Base-by-base conservation (phyloP, 2,797 vertebrate genomes). In the Antrozous pallidus region DNA sequence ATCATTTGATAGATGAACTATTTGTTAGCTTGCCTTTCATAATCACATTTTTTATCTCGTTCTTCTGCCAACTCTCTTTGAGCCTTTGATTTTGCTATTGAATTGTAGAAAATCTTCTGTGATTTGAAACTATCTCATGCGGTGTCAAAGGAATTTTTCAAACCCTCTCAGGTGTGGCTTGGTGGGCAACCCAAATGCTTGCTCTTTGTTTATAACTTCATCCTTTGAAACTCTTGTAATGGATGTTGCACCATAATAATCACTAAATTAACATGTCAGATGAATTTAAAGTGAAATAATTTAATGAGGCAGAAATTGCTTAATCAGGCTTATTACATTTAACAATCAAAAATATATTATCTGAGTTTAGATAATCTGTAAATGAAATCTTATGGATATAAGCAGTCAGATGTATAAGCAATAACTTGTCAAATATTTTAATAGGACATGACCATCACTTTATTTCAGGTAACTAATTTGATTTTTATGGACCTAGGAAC, bases 21-120 rank as follows among this genome's bases (percentile, higher is more conserved):
- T 69, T 74, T 89, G 36, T 51, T 88, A 93, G 63, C 58, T 82
- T 96, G 58, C 51, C 70, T 96, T 87, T 94, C 28, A 58, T 93
- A 85, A 91, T 89, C 93, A 84, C 20, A 81, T 70, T 95, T 90
- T 78, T 74, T 36, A 75, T 38, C 63, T 93, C 38, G 75, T 84
- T 91, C 93, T 82, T 82, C 36, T 88, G 47, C 83, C 11, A 45
- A 88, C 24, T 90, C 26, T 90, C 58, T 85, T 75, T 73, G 54
- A 81, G 40, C 26, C 14, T 88, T 82, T 95, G 80, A 94, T 94
- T 96, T 96, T 79, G 94, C 69, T 95, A 17, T 36, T 88, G 87
- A 90, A 93, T 77, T 93, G 16, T 45, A 69, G n/a, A 94, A 88
- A 94, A 69, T 69, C 89, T 91, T 95, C 81, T 89, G 51, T 94